A percentile compares a stretch with the other conserved stretches of the same genome.
phyloP scores from a whole-genome alignment of 2,113 vertebrate species.

The Melanerpes formicivorus region DNA sequence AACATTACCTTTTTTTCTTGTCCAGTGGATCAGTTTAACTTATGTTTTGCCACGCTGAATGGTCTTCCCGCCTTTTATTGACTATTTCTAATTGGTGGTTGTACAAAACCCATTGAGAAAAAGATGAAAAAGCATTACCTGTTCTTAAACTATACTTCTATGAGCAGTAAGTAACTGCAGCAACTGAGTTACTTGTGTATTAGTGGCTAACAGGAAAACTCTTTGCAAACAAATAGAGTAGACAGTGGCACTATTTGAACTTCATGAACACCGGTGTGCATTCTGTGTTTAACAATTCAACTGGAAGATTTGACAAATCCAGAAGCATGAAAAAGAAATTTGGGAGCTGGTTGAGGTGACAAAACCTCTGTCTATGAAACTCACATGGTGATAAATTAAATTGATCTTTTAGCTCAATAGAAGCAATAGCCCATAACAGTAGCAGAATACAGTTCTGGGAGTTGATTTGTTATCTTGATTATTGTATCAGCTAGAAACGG shows the following conservation, averaged over 20 bases:
- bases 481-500: neutral
- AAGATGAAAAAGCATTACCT: neutral
- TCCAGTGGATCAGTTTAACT: neutral
- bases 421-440: neutral
- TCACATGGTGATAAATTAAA: neutral
- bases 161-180: neutral
- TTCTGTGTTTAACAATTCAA: neutral
- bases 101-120: neutral
- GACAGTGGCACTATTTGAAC: neutral
- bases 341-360: neutral
- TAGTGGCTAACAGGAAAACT: neutral
- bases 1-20: neutral
- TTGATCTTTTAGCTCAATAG: neutral
- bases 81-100: neutral
- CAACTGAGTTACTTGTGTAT: neutral
- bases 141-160: neutral
- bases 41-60: neutral
- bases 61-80: neutral
- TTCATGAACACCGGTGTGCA: neutral
- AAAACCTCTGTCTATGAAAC: neutral
- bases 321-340: neutral
- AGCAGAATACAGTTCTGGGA: neutral
- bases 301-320: neutral
- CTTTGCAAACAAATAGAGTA: neutral
- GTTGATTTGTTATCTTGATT: slow-evolving; percentile 21